These are phyloP conservation scores for Aethina tumida DNA, from an alignment of 1,140 invertebrate genomes.

Conservation along the genomic window DNA sequence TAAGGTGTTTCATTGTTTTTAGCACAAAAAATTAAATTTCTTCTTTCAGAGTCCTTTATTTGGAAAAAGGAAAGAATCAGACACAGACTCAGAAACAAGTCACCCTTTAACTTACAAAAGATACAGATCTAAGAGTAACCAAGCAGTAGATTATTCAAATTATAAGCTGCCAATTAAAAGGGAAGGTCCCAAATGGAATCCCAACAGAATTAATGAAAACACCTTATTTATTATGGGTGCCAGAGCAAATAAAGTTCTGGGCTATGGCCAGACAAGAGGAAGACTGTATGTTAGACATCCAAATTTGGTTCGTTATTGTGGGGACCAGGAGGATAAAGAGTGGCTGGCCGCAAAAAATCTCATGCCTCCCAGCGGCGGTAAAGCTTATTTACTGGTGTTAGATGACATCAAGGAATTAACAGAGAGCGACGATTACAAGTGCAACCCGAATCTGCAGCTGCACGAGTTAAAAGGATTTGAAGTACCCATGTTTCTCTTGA, in stretches of 20 bases:
- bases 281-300: slow-evolving; percentile 69
- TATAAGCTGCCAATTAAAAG: slow-evolving; percentile 31
- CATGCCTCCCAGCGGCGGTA: slow-evolving; percentile 66
- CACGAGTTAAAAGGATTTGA: slow-evolving; percentile 61
- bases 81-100: slow-evolving; percentile 46
- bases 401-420: slow-evolving; percentile 70
- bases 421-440: slow-evolving; percentile 59
- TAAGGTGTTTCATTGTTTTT: too few relatives aligned
- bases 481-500: slow-evolving; percentile 59
- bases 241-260: slow-evolving; percentile 62
- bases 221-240: slow-evolving; percentile 74
- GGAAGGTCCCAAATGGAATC: slow-evolving; percentile 57
- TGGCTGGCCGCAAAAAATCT: slow-evolving; percentile 68
- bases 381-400: slow-evolving; percentile 70
- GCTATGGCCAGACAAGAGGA: slow-evolving; percentile 64
- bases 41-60: slow-evolving; percentile 43
- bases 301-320: slow-evolving; percentile 58
- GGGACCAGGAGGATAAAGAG: slow-evolving; percentile 72
- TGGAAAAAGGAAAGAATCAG: slow-evolving; percentile 51
- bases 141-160: slow-evolving; percentile 21
- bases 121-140: slow-evolving; percentile 19
- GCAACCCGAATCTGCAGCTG: slow-evolving; percentile 52
- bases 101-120: slow-evolving; percentile 38
- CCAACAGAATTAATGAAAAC: slow-evolving; percentile 53
- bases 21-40: not conserved